Evolutionary conservation across 2,888 invertebrate species (phyloP), one percentile per base, ranked within the genome.

Genomic region (Creontiades dilutus): DNA sequence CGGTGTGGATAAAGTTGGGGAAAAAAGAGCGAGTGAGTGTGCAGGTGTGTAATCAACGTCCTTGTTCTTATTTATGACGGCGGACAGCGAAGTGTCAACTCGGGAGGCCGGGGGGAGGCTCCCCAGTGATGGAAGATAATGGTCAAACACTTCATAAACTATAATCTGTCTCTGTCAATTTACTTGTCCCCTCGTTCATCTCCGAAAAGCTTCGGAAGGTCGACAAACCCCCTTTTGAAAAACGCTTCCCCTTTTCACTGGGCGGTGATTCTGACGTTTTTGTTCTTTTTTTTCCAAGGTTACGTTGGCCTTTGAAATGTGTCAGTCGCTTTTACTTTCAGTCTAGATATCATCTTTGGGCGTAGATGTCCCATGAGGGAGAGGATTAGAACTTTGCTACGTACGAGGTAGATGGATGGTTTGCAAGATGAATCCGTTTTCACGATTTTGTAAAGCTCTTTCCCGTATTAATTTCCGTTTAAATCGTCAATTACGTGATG

Each of bases 111-210:
- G 57, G 87, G 37, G 47, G 47, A 23, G 68, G 47, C 68, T 47
- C 14, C 55, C 48, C 61, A 14, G 86, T 86, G 86, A 86, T 86
- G 86, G 86, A 86, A 86, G 86, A 86, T 86, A 86, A 86, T 86
- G 86, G 86, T 86, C 86, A 75, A 86, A 68, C 86, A 86, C 86
- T 86, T 86, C 86, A 86, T 86, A 86, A 86, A 86, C 86, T 75
- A 86, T 86, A 86, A 86, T 86, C 86, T 48, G 75, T 86, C 86
- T 75, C 86, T 75, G 86, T 86, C 86, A 86, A 86, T 86, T 86
- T 86, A 52, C 82, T 82, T 23, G 82, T 78, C 16, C 52, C 82
- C 82, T 82, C 82, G 48, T 82, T 82, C 82, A 82, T 82, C 82
- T 82, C 52, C 68, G 19, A 68, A 68, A 68, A 23, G 68, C 68